Base-by-base conservation (phyloP, 2,113 vertebrate genomes). In the Caracal caracal region DNA sequence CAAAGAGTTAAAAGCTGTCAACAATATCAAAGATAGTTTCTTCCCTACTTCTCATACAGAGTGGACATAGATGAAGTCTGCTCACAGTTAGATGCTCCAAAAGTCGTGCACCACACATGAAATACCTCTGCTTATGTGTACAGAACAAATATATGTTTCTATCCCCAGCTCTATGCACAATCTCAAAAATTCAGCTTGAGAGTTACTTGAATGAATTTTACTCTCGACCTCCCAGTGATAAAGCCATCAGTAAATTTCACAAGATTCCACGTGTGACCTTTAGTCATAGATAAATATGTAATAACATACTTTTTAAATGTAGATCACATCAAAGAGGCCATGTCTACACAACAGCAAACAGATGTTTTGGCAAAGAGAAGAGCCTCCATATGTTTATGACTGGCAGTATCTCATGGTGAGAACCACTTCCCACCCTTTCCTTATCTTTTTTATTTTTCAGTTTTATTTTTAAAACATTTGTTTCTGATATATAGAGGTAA, bases 201-300 rank as follows among this genome's bases (percentile, higher is more conserved):
- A 16, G 3, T 81, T 53, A 79, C 28, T 56, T 47, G 26, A 75
- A 87, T 68, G 15, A 11, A 80, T 88, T 78, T 79, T 86, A 81
- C 24, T 13, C 49, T 65, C 49, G 19, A 53, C 40, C n/a, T 88
- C 56, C 82, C 68, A 66, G 63, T n/a, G 63, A 94, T 59, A 87
- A 88, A 97, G 83, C 15, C 56, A 66, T 92, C 91, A 84, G 87
- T 40, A 76, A 89, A 73, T 90, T 84, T 97, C 87, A 95, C 96
- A 96, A 90, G 92, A 97, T 90, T 81, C 92, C 95, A 92, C 0
- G 0, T 33, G 80, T 80, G 84, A 93, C 83, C 83, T 93, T 92
- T 86, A 71, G 75, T 71, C 81, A 49, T 20, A 76, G 87, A 88
- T 92, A 87, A 49, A 35, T 71, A 80, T 68, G 80, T 68, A 96